These are phyloP conservation scores for Propithecus coquereli DNA, from an alignment of 2,113 vertebrate species.

Conservation along the genomic window DNA sequence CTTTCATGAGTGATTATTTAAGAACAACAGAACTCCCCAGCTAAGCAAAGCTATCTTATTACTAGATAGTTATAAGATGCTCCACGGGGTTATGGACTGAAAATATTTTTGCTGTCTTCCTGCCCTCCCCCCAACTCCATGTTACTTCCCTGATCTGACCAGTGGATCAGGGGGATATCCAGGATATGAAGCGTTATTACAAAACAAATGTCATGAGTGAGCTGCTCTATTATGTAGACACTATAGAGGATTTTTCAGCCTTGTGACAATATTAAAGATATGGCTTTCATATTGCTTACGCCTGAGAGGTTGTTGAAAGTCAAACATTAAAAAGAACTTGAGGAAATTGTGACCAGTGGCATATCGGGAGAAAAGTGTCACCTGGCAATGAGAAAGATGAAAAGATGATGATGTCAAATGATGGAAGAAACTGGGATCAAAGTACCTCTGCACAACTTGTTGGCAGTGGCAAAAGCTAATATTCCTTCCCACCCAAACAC, in stretches of 20 bases:
- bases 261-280: slow-evolving; percentile 62
- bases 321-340: slow-evolving; percentile 55
- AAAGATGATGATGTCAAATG: background rate
- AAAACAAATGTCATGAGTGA: slow-evolving; percentile 69
- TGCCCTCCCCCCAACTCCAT: background rate
- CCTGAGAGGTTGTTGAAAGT: slow-evolving; percentile 39
- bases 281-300: slow-evolving; percentile 36
- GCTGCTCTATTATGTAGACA: slow-evolving; percentile 42
- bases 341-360: background rate
- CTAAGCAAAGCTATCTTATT: slow-evolving; percentile 52
- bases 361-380: slow-evolving; percentile 1
- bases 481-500: background rate
- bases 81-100: slow-evolving; percentile 24
- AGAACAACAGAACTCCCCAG: slow-evolving; percentile 31
- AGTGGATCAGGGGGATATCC: slow-evolving; percentile 9
- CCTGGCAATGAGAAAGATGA: background rate
- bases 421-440: background rate
- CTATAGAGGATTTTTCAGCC: slow-evolving; percentile 33
- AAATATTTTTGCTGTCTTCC: background rate
- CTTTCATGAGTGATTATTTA: slow-evolving; percentile 39
- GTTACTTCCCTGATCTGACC: slow-evolving; percentile 26
- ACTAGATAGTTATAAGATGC: slow-evolving; percentile 53
- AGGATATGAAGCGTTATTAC: slow-evolving; percentile 55
- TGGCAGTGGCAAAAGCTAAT: background rate
- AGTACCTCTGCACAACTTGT: background rate